Evolutionary conservation across 2,888 invertebrate species (phyloP).

Genomic region (Podabrus alpinus): DNA sequence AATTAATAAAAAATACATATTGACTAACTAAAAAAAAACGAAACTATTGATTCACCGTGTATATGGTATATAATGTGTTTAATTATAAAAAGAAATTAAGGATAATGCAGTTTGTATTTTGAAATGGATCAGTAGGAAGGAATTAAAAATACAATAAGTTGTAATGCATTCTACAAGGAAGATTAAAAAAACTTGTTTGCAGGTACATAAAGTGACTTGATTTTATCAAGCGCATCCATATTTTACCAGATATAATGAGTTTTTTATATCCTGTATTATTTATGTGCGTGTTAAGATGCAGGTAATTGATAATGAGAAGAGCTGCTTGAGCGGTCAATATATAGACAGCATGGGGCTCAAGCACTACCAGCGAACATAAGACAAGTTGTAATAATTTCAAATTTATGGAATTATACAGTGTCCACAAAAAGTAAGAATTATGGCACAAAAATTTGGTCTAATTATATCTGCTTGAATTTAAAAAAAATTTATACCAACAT

Average conservation of each 20-base stretch:
- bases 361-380: slow-evolving; percentile 26
- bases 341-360: slow-evolving; percentile 35
- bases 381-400: slow-evolving; percentile 2
- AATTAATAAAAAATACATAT: no score
- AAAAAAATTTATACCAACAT: no score
- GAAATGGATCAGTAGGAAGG: background rate
- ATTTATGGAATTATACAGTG: slow-evolving; percentile 29
- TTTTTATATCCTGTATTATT: slow-evolving; percentile 50
- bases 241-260: slow-evolving; percentile 50
- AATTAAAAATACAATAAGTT: background rate
- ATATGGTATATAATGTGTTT: no score
- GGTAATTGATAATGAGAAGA: slow-evolving; percentile 50
- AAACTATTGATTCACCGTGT: no score
- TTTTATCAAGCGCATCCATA: slow-evolving; percentile 49
- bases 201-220: slow-evolving; percentile 38
- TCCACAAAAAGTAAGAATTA: slow-evolving; percentile 35
- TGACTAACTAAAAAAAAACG: no score
- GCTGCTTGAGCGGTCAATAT: slow-evolving; percentile 34
- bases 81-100: background rate
- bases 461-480: background rate
- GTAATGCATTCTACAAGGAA: slow-evolving; percentile 1
- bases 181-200: slow-evolving; percentile 29
- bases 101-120: background rate
- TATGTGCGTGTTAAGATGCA: slow-evolving; percentile 50
- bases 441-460: background rate